Evolutionary conservation across 2,113 vertebrate genomes (phyloP).

Genomic region (Brachionichthys hirsutus): DNA sequence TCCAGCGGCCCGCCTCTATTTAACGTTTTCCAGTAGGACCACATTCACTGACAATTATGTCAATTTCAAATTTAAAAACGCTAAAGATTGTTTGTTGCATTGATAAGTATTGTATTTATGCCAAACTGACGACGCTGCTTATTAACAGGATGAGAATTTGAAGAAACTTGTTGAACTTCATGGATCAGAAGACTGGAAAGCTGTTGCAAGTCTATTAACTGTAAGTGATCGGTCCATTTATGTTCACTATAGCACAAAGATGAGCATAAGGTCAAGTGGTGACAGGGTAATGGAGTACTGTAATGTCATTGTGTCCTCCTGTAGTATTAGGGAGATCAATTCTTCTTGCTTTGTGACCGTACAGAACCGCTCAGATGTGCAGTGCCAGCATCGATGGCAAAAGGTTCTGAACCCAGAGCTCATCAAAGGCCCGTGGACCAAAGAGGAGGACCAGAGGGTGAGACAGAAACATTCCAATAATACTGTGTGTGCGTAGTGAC

Average conservation of each 20-base stretch:
- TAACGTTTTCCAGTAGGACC: not conserved
- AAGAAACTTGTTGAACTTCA: constrained; percentile 97
- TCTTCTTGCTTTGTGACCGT: constrained; percentile 3
- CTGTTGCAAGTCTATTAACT: constrained; percentile 93
- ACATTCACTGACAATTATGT: not conserved
- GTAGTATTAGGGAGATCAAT: not conserved
- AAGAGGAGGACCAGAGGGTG: constrained; percentile 99
- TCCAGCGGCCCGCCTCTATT: constrained; percentile 4
- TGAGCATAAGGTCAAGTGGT: too few relatives aligned
- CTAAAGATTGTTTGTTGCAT: too few relatives aligned
- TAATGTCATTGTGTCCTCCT: not conserved
- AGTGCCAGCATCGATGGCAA: constrained; percentile 98
- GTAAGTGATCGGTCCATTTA: constrained; percentile 76
- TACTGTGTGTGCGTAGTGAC: not conserved
- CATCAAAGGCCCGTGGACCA: constrained; percentile 99
- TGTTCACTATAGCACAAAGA: too few relatives aligned
- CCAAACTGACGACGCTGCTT: constrained; percentile 31
- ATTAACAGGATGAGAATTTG: constrained; percentile 92
- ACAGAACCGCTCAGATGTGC: constrained; percentile 97
- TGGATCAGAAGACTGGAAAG: constrained; percentile 98
- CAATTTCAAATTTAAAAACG: not conserved
- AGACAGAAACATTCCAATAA: too few relatives aligned
- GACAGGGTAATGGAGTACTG: too few relatives aligned
- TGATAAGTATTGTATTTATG: not conserved
- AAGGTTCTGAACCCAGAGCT: constrained; percentile 98